Evolutionary conservation across 2,888 invertebrate species (phyloP).

Genomic region (Caenorhabditis auriculariae): DNA sequence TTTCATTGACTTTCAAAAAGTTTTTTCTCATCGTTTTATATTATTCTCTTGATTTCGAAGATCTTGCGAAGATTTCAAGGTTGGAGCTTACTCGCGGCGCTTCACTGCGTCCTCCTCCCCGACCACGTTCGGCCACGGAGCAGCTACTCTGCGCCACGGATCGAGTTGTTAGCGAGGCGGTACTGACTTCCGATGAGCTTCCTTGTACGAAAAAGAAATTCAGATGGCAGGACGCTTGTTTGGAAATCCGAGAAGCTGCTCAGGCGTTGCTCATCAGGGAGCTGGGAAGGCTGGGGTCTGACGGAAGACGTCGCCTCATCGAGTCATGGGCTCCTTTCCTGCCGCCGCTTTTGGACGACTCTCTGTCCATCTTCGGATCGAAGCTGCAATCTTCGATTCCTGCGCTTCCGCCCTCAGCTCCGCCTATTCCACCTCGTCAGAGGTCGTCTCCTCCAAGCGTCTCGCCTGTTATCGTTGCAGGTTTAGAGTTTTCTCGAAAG

Average conservation of each 20-base stretch:
- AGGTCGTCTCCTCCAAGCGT: conserved; percentile 31
- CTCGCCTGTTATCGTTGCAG: conserved; percentile 11
- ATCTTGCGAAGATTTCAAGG: conserved; percentile 72
- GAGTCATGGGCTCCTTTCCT: conserved; percentile 95
- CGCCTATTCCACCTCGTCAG: conserved; percentile 43
- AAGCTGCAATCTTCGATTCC: conserved; percentile 41
- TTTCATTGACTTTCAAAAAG: too few relatives aligned
- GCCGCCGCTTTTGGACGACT: conserved; percentile 72
- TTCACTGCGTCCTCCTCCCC: conserved; percentile 92
- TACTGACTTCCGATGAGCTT: too few relatives aligned
- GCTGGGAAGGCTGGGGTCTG: conserved; percentile 81
- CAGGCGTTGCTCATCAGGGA: conserved; percentile 93
- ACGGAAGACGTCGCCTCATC: conserved; percentile 85
- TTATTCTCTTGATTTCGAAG: not conserved
- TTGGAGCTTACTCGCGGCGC: conserved; percentile 91
- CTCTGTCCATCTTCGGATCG: conserved; percentile 65
- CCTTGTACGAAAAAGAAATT: not conserved
- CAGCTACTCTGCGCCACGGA: conserved; percentile 87
- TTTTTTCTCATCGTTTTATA: not conserved
- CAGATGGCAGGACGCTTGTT: conserved; percentile 93
- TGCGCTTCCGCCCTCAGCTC: conserved; percentile 27
- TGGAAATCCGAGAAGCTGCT: conserved; percentile 91
- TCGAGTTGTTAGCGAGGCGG: conserved; percentile 92
- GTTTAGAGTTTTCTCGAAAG: too few relatives aligned
- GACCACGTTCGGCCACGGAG: conserved; percentile 77